Conservation (phyloP, 2,888 invertebrate species). For the Strigamia crassipes region DNA sequence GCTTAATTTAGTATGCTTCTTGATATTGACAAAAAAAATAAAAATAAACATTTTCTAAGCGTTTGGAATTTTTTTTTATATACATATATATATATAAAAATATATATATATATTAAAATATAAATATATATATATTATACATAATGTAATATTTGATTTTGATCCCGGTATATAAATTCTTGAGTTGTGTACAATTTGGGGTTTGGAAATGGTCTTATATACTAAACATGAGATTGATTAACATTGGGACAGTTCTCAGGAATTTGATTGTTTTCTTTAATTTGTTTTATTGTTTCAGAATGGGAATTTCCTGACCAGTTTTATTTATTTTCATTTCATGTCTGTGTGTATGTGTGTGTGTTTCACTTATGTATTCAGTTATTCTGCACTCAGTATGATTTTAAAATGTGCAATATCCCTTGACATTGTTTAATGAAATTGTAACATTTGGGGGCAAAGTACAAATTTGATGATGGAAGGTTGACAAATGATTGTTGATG, state of each 20-base stretch:
- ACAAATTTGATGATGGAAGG: neutral
- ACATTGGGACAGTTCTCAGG: constrained; percentile 37
- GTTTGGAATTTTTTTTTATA: constrained; percentile 41
- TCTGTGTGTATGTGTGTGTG: neutral
- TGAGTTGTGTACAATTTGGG: neutral
- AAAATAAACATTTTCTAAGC: neutral
- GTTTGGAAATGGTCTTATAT: constrained; percentile 17
- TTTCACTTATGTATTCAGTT: neutral
- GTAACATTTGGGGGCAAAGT: constrained; percentile 1
- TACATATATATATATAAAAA: constrained; percentile 5
- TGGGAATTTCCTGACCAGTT: neutral
- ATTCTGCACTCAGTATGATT: neutral
- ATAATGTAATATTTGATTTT: constrained; percentile 29
- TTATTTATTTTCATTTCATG: constrained; percentile 2
- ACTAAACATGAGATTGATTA: neutral
- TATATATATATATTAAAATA: neutral
- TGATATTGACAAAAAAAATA: neutral
- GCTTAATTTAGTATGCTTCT: constrained; percentile 33
- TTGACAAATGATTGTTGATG: neutral
- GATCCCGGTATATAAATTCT: constrained; percentile 1
- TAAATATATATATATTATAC: neutral
- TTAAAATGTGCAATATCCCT: constrained; percentile 15
- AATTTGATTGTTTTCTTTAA: neutral
- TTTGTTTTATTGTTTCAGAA: neutral
- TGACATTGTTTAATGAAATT: constrained; percentile 8